A percentile compares a stretch with the other conserved stretches of the same genome.
Conservation (phyloP, 64 coral and sea anemone species). For the Dendrophyllia cribrosa region DNA sequence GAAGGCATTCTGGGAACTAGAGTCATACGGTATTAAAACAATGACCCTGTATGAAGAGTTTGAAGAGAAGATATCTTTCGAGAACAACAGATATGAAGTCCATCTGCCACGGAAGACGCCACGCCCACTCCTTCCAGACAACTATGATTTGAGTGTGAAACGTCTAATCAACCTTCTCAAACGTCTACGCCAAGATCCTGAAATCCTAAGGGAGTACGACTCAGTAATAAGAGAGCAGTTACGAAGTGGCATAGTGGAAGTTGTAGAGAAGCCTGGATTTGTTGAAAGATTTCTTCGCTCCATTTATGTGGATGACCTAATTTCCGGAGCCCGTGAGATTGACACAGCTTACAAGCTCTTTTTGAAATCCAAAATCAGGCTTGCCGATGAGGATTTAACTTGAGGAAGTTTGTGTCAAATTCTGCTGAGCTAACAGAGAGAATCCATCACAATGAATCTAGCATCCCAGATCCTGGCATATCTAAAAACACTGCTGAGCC, state of each 20-base stretch:
- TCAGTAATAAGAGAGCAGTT: constrained; percentile 66
- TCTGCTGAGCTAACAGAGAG: not conserved
- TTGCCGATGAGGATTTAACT: constrained; percentile 59
- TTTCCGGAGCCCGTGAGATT: not conserved
- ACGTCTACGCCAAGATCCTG: constrained; percentile 47
- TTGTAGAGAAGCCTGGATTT: constrained; percentile 14
- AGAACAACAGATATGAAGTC: constrained; percentile 31
- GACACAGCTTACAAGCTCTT: constrained; percentile 29
- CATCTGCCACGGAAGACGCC: constrained; percentile 39
- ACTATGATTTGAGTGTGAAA: constrained; percentile 42
- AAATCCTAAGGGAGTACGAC: constrained; percentile 37
- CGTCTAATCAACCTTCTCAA: constrained; percentile 29
- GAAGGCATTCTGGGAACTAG: constrained; percentile 59
- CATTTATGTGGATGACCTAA: constrained; percentile 34
- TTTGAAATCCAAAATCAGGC: constrained; percentile 29
- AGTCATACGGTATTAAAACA: constrained; percentile 39
- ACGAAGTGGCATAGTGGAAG: constrained; percentile 42
- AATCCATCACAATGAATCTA: not conserved
- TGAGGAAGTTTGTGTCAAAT: constrained; percentile 55
- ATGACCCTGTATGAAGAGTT: not conserved
- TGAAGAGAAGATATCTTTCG: constrained; percentile 13
- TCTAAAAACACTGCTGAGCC: not conserved
- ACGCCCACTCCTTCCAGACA: constrained; percentile 40
- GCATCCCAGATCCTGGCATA: not conserved
- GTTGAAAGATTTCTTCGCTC: too few relatives aligned